A percentile compares a stretch with the other conserved stretches of the same genome.
Evolutionary conservation across 2,888 invertebrate species (phyloP).

Genomic region (Harpagoxenus sublaevis): DNA sequence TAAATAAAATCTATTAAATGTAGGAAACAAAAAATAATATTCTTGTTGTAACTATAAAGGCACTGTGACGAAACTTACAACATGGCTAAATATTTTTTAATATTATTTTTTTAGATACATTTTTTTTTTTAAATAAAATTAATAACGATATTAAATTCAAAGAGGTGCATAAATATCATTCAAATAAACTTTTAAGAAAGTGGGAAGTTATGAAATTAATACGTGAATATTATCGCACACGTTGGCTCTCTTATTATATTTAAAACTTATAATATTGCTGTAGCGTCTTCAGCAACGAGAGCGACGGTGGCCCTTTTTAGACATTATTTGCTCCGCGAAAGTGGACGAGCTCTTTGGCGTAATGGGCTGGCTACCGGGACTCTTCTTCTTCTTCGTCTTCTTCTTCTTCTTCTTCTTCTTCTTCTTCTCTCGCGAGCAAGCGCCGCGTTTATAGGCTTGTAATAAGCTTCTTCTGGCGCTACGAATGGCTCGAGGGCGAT

Average conservation of each 20-base stretch:
- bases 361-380: constrained; percentile 51
- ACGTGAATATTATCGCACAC: background rate
- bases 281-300: background rate
- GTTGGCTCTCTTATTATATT: background rate
- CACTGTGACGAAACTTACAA: background rate
- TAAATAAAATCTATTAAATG: background rate
- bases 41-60: background rate
- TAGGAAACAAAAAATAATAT: background rate
- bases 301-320: constrained; percentile 25
- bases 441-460: constrained; percentile 67
- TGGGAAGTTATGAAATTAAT: background rate
- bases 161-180: background rate
- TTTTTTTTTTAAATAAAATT: constrained; percentile 5
- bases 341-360: constrained; percentile 49
- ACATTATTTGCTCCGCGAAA: constrained; percentile 41
- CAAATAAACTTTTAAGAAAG: background rate
- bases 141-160: background rate
- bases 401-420: constrained; percentile 36
- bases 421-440: constrained; percentile 53
- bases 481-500: constrained; percentile 52
- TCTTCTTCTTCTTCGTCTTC: constrained; percentile 25
- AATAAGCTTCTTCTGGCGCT: constrained; percentile 65
- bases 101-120: background rate
- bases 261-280: background rate
- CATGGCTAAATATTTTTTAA: background rate